Evolutionary conservation across 2,888 invertebrate species (phyloP).

Genomic region (Metalampra italica): DNA sequence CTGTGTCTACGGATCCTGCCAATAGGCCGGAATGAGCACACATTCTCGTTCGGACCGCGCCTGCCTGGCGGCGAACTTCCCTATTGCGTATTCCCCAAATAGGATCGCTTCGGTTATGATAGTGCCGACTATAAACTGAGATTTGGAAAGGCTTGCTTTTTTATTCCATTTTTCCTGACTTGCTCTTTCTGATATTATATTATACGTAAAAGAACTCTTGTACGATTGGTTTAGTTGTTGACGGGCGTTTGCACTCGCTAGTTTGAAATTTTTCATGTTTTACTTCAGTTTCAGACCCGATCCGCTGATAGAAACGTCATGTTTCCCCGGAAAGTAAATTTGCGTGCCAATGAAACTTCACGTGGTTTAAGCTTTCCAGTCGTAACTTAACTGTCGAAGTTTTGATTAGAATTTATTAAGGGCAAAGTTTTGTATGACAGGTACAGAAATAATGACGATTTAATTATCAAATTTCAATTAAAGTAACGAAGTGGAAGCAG

Average conservation of each 20-base stretch:
- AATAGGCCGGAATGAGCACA: conserved; percentile 52
- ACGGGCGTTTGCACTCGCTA: too few species aligned
- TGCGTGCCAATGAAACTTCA: conserved; percentile 48
- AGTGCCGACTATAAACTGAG: conserved; percentile 34
- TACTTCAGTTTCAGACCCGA: conserved; percentile 30
- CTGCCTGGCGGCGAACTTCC: conserved; percentile 59
- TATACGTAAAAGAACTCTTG: too few species aligned
- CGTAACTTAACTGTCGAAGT: conserved; percentile 34
- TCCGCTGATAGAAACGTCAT: conserved; percentile 41
- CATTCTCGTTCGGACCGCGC: conserved; percentile 47
- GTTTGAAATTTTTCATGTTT: conserved; percentile 13
- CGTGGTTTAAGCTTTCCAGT: conserved; percentile 32
- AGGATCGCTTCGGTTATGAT: conserved; percentile 54
- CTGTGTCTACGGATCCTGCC: conserved; percentile 17
- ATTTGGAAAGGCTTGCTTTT: conserved; percentile 39
- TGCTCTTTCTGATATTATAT: conserved; percentile 1
- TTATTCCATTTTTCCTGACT: conserved; percentile 14
- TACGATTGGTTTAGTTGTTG: too few species aligned
- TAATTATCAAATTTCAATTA: neutral
- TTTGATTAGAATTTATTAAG: conserved; percentile 45
- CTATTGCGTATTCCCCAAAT: conserved; percentile 57
- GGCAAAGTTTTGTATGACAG: neutral
- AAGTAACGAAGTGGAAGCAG: neutral
- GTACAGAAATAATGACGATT: neutral
- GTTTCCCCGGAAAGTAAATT: conserved; percentile 40